Base-by-base conservation (phyloP, 2,888 invertebrate species). In the Phortica magna region DNA sequence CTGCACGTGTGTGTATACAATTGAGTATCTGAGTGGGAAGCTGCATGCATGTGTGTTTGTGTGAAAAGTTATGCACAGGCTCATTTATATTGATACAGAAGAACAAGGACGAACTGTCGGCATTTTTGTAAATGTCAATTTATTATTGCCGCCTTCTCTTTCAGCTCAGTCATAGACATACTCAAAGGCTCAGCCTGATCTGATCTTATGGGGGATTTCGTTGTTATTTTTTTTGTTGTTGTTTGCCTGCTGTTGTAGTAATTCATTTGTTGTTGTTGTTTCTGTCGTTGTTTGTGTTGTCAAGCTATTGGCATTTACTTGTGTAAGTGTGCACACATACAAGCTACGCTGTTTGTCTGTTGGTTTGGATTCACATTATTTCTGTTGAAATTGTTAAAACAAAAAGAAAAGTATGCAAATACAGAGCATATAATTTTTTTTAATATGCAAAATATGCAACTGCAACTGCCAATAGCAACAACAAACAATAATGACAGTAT, bases 401-500 rank as follows among this genome's bases (percentile, higher is more conserved):
- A 67, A 78, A 79, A 80, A 74, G 10, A 74, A 74, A 22, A 48
- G 57, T 76, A 68, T 77, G 74, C 78, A 82, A 77, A 80, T 76
- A 79, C 74, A 79, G 72, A 76, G 78, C 75, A 79, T 67, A 39
- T 22, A 9, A 31, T 22, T 55, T 71, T 55, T 3, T 43, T 10
- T 19, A 43, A 19, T 82, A 77, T 78, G 83, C 84, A 84, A 85
- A 85, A 85, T 84, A 85, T 87, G 82, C 83, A 85, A 79, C 65
- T 7, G 65, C 65, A 42, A n/a, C 41, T 14, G 41, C 17, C 79
- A 82, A 84, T 76, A 79, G 81, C 83, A 83, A 43, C 43, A 70
- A 43, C 12, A 75, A 10, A 73, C 80, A 83, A 78, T 79, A 81
- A 83, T 81, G 82, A 80, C 81, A 82, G 78, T 82, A 81, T 70